Percentiles rank a stretch among this genome's conserved stretches.
phyloP scores from a whole-genome alignment of 2,113 vertebrate genomes.

The Misgurnus anguillicaudatus region DNA sequence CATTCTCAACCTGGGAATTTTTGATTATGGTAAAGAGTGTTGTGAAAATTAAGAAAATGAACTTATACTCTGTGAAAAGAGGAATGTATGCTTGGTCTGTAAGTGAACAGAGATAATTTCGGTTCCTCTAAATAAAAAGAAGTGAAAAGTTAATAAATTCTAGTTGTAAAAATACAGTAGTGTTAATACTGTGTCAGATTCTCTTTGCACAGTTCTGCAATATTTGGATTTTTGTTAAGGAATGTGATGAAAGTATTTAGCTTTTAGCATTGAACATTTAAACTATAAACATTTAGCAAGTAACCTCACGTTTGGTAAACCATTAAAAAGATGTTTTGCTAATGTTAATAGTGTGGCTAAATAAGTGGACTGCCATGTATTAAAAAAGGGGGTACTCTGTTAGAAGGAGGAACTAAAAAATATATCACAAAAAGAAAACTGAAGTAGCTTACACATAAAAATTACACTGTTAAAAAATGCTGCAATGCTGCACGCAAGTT shows the following conservation, averaged over 20 bases:
- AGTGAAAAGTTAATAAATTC: background rate
- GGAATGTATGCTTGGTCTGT: constrained; percentile 3
- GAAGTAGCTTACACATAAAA: background rate
- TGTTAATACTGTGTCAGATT: background rate
- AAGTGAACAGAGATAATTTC: background rate
- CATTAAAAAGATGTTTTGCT: background rate
- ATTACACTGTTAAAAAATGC: background rate
- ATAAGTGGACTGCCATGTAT: too few species aligned
- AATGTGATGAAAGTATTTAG: background rate
- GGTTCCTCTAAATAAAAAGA: background rate
- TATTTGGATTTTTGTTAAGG: background rate
- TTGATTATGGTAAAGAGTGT: background rate
- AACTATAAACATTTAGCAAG: background rate
- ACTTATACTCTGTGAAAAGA: background rate
- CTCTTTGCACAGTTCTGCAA: too few species aligned
- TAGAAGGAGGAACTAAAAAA: background rate
- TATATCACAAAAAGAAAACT: background rate
- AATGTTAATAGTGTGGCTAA: background rate
- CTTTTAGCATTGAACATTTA: too few species aligned
- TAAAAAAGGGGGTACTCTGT: background rate
- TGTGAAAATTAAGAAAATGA: background rate
- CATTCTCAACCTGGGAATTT: background rate
- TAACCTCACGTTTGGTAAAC: background rate
- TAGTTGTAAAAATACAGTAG: background rate
- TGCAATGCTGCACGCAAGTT: too few species aligned